Conservation (phyloP, 2,113 vertebrate species). For the Sitta europaea region DNA sequence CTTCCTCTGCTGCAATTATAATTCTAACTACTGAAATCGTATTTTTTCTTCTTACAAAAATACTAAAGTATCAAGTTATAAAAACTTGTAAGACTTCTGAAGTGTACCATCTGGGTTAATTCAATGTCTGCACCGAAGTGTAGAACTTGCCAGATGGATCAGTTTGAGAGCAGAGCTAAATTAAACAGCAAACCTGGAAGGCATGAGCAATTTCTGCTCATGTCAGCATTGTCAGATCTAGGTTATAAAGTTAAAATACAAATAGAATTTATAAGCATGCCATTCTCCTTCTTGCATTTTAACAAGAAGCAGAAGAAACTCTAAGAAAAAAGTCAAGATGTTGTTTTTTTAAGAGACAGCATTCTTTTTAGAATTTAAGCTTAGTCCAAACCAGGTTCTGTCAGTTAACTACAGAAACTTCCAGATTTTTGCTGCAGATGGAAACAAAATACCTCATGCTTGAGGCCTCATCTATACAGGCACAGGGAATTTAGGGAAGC, state of each 20-base stretch:
- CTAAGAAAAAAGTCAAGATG: background rate
- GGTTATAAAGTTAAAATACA: background rate
- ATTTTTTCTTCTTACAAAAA: background rate
- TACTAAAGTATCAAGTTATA: background rate
- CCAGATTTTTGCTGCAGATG: background rate
- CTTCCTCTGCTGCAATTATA: background rate
- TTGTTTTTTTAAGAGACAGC: background rate
- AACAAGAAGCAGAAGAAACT: background rate
- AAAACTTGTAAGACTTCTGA: background rate
- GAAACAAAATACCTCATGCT: background rate
- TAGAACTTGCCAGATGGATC: background rate
- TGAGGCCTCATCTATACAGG: background rate
- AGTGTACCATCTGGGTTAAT: background rate
- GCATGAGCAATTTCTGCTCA: background rate
- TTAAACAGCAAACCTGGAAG: background rate
- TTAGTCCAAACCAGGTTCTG: background rate
- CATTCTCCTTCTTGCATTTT: background rate
- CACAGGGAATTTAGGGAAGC: background rate
- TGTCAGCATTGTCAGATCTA: background rate
- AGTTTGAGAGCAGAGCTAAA: background rate
- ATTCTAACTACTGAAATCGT: background rate
- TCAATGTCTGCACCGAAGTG: background rate
- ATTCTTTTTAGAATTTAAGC: background rate
- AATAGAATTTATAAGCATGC: background rate
- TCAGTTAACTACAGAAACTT: background rate